Evolutionary conservation across 2,888 invertebrate species (phyloP).

Genomic region (Alloscopus bannaensis): DNA sequence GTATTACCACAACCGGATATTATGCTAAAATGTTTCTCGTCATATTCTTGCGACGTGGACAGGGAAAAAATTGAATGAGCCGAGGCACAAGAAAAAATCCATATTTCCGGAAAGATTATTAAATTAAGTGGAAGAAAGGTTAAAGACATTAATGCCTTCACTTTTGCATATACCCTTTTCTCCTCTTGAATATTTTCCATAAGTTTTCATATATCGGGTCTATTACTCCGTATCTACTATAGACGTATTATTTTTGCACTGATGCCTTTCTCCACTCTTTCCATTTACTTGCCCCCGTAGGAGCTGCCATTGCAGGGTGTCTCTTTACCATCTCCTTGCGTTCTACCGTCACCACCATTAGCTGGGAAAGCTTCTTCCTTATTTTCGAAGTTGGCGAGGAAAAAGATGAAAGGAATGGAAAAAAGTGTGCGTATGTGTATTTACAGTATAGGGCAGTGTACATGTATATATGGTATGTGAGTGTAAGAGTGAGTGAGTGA

Average conservation of each 20-base stretch:
- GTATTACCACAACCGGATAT: constrained; percentile 24
- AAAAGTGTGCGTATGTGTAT: background rate
- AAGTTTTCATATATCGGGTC: background rate
- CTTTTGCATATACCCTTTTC: background rate
- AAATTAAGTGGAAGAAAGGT: constrained; percentile 34
- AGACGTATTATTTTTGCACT: constrained; percentile 8
- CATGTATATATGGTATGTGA: no score
- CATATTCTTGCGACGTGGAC: constrained; percentile 4
- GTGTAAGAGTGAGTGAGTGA: background rate
- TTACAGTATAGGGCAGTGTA: no score
- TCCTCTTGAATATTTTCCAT: no score
- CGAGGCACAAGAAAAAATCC: background rate
- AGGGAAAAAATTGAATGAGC: constrained; percentile 11
- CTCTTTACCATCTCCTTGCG: no score
- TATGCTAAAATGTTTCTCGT: constrained; percentile 11
- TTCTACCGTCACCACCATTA: no score
- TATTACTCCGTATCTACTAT: background rate
- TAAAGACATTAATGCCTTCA: constrained; percentile 25
- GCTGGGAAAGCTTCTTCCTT: no score
- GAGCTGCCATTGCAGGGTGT: no score
- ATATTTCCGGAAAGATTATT: constrained; percentile 44
- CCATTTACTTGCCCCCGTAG: no score
- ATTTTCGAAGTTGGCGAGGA: no score
- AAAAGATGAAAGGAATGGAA: background rate
- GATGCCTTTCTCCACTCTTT: no score